Percentiles rank a stretch among this genome's conserved stretches.
These are phyloP conservation scores for Melolontha melolontha DNA, from an alignment of 2,888 invertebrate species.

Conservation along the genomic window DNA sequence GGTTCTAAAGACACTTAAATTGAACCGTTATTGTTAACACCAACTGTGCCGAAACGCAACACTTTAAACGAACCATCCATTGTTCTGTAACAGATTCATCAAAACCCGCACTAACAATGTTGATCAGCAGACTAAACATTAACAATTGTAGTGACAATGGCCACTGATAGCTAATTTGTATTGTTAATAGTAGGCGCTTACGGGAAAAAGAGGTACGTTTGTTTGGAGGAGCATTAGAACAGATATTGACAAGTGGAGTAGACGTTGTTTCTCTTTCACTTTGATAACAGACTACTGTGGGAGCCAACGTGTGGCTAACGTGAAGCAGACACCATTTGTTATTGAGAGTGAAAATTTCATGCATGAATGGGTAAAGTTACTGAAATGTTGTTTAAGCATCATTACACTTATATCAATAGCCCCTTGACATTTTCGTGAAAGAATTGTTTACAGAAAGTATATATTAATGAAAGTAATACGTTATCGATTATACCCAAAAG, in stretches of 20 bases:
- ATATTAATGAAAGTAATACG: not conserved
- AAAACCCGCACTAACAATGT: constrained; percentile 43
- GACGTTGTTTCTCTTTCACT: constrained; percentile 33
- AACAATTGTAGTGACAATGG: constrained; percentile 49
- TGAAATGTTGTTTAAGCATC: constrained; percentile 43
- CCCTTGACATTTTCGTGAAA: constrained; percentile 38
- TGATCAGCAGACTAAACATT: constrained; percentile 48
- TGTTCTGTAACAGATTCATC: constrained; percentile 42
- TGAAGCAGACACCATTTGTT: constrained; percentile 21
- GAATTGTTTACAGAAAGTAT: constrained; percentile 2
- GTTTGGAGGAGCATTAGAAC: constrained; percentile 33
- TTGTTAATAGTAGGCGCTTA: constrained; percentile 46
- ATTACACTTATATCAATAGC: constrained; percentile 40
- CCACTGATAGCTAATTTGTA: constrained; percentile 50
- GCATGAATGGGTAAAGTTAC: constrained; percentile 38
- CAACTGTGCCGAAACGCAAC: constrained; percentile 34
- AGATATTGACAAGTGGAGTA: constrained; percentile 31
- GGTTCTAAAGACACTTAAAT: constrained; percentile 9
- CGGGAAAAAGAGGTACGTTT: constrained; percentile 44
- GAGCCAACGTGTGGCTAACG: constrained; percentile 41
- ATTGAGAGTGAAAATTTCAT: constrained; percentile 30
- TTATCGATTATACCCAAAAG: not conserved
- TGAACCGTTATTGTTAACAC: constrained; percentile 30
- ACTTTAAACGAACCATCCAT: constrained; percentile 40
- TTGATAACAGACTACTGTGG: constrained; percentile 14